Conservation (phyloP, 2,888 invertebrate species). For the Acleris holmiana region DNA sequence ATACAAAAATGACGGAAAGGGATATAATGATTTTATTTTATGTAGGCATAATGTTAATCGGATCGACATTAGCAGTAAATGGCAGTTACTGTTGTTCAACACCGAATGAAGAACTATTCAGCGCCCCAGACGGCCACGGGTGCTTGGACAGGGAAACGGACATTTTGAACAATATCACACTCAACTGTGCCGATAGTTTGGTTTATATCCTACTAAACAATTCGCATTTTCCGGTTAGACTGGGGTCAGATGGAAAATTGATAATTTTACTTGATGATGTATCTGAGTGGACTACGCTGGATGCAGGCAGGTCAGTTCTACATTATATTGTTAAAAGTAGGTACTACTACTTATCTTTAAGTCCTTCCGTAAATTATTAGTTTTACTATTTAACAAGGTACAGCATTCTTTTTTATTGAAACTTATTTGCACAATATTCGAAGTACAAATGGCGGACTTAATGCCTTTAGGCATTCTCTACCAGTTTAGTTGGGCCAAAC, state of each 20-base stretch:
- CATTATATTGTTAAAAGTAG: background rate
- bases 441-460: too few species aligned
- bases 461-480: too few species aligned
- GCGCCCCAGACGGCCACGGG: slow-evolving; percentile 30
- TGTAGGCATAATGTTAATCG: slow-evolving; percentile 22
- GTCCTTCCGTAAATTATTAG: too few species aligned
- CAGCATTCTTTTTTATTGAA: too few species aligned
- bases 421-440: too few species aligned
- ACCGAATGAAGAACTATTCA: slow-evolving; percentile 20
- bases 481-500: too few species aligned
- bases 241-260: slow-evolving; percentile 9
- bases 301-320: slow-evolving; percentile 28
- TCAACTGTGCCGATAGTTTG: slow-evolving; percentile 42
- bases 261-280: slow-evolving; percentile 20
- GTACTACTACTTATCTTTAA: too few species aligned
- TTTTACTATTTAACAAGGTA: too few species aligned
- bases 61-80: slow-evolving; percentile 17
- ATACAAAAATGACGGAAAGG: slow-evolving; percentile 15
- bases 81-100: slow-evolving; percentile 46
- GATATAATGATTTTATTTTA: slow-evolving; percentile 27
- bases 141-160: slow-evolving; percentile 55
- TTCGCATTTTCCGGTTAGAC: slow-evolving; percentile 13
- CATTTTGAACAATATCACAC: slow-evolving; percentile 38
- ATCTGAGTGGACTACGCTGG: background rate
- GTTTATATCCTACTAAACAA: background rate